These are phyloP conservation scores for Gadus chalcogrammus DNA, from an alignment of 2,113 vertebrate genomes.

Conservation along the genomic window DNA sequence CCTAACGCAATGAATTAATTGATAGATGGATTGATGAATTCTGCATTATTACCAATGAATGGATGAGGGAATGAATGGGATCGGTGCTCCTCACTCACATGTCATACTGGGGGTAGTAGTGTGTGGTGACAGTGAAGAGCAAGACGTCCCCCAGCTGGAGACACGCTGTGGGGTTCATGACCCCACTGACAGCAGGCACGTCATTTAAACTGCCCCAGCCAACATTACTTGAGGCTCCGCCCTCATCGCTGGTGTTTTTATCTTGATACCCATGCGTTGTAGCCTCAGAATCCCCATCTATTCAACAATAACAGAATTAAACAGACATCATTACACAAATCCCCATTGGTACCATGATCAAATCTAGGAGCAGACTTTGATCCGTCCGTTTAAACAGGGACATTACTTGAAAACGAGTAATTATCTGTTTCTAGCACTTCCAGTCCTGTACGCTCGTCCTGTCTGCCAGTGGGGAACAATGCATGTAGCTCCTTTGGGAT, in stretches of 20 bases:
- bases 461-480: constrained; percentile 47
- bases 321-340: background rate
- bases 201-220: constrained; percentile 25
- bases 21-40: background rate
- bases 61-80: background rate
- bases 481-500: constrained; percentile 61
- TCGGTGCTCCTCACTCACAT: constrained; percentile 65
- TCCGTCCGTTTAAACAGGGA: background rate
- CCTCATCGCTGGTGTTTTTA: constrained; percentile 25
- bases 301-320: background rate
- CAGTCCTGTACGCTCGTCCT: constrained; percentile 24
- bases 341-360: background rate
- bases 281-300: constrained; percentile 27
- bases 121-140: constrained; percentile 74
- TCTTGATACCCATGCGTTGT: background rate
- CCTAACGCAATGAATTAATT: background rate
- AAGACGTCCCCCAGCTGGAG: constrained; percentile 67
- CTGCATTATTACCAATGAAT: background rate
- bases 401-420: background rate
- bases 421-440: constrained; percentile 28
- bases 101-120: constrained; percentile 85
- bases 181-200: constrained; percentile 45
- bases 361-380: background rate
- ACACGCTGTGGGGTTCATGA: constrained; percentile 83
- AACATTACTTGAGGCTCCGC: constrained; percentile 15